Evolutionary conservation across 2,113 vertebrate genomes (phyloP).

Genomic region (Platysternon megacephalum): DNA sequence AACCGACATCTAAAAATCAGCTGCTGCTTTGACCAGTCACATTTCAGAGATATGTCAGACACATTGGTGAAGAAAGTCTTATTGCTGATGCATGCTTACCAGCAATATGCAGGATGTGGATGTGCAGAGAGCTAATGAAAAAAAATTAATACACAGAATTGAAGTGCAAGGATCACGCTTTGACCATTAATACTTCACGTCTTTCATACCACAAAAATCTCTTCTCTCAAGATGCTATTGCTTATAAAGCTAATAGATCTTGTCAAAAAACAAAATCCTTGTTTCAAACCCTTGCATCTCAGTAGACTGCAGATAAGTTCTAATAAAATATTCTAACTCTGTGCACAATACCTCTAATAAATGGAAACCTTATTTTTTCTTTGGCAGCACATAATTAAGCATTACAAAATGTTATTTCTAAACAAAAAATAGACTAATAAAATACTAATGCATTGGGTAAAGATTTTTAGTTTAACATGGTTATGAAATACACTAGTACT

Average conservation of each 20-base stretch:
- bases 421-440: constrained; percentile 44
- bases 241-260: not conserved
- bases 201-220: constrained; percentile 54
- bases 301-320: constrained; percentile 29
- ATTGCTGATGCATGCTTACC: constrained; percentile 64
- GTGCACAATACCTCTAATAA: constrained; percentile 29
- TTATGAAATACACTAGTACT: constrained; percentile 51
- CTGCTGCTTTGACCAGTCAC: constrained; percentile 48
- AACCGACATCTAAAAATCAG: constrained; percentile 67
- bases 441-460: constrained; percentile 37
- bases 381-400: not conserved
- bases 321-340: constrained; percentile 18
- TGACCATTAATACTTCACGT: constrained; percentile 46
- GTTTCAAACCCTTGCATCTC: constrained; percentile 39
- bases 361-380: not conserved
- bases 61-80: constrained; percentile 62
- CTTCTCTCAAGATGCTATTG: constrained; percentile 43
- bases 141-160: constrained; percentile 73
- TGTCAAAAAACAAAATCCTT: constrained; percentile 32
- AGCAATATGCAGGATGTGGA: constrained; percentile 58
- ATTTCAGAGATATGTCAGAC: constrained; percentile 60
- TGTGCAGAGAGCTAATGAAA: constrained; percentile 70
- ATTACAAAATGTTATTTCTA: constrained; percentile 17
- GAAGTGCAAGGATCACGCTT: constrained; percentile 60
- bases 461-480: constrained; percentile 14